Evolutionary conservation across 2,113 vertebrate genomes (phyloP).

Genomic region (Fukomys damarensis): DNA sequence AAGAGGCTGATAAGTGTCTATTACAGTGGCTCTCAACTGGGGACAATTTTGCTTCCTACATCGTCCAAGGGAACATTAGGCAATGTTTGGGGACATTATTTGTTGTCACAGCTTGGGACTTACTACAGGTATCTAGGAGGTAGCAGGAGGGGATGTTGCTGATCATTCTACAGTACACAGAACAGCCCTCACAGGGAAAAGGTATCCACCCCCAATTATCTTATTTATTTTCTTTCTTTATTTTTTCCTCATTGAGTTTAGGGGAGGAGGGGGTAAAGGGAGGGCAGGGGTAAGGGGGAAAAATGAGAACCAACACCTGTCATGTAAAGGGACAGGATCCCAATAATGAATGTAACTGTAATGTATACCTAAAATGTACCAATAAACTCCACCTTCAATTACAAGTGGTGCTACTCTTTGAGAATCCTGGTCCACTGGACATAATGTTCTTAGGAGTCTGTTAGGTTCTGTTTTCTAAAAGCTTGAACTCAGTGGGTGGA

Average conservation of each 20-base stretch:
- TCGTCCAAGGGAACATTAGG: neutral
- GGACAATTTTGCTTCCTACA: rapidly evolving
- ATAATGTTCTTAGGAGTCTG: too few relatives aligned
- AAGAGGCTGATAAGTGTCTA: neutral
- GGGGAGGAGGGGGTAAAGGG: too few relatives aligned
- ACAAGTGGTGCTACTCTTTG: rapidly evolving
- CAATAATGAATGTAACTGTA: too few relatives aligned
- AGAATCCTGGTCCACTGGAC: neutral
- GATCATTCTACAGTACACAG: rapidly evolving
- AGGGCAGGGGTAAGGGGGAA: too few relatives aligned
- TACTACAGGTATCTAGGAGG: neutral
- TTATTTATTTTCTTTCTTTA: too few relatives aligned
- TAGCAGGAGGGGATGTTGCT: too few relatives aligned
- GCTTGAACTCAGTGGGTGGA: too few relatives aligned
- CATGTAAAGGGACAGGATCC: too few relatives aligned
- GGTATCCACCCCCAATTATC: rapidly evolving
- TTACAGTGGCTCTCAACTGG: neutral
- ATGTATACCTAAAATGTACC: too few relatives aligned
- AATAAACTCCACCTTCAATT: rapidly evolving
- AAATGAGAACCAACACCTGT: too few relatives aligned
- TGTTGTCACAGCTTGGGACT: neutral
- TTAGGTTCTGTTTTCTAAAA: neutral
- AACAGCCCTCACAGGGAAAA: rapidly evolving
- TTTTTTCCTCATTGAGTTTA: too few relatives aligned
- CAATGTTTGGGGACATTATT: neutral